Evolutionary conservation across 2,113 vertebrate species (phyloP), one percentile per base, ranked within the genome.

Genomic region (Procapra przewalskii): DNA sequence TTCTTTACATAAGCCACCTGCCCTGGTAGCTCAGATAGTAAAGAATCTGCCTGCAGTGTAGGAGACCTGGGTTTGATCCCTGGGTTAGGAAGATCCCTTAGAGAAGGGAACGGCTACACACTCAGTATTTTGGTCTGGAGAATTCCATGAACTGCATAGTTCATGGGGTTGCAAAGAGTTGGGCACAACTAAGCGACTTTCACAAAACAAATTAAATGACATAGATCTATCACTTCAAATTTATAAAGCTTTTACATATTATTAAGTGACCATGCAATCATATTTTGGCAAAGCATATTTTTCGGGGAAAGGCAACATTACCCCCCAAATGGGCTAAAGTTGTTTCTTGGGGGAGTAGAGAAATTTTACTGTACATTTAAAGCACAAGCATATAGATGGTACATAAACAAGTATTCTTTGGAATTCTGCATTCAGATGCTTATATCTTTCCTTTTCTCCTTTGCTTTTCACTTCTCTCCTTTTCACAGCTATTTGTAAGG

Each of bases 161-260:
- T 71, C 67, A 40, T 71, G n/a, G 67, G 19, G n/a, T 40, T 71
- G n/a, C 67, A 71, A 71, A 71, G n/a, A 71, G 19, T 71, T 0
- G 1, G 19, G n/a, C 19, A 71, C 0, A 5, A 71, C 19, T 71
- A 3, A 71, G 10, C 0, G 4, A 40, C 19, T 40, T 71, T 71
- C 67, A 71, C 52, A 59, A 67, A 14, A 52, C 25, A 50, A 83
- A 91, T 7, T 19, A 48, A 75, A 77, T 29, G 16, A 29, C 6
- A 7, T 1, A 16, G 50, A 62, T 16, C 14, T 57, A 43, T 62
- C 29, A 62, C 3, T 33, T 43, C 33, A 60, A 59, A n/a, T 52
- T 14, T 54, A 59, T 16, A 29, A 60, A 48, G 29, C 4, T 29
- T 82, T 62, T 31, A 43, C 11, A 9, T 36, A 2, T 43, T 60